These are phyloP conservation scores for Corythornis cristatus DNA, from an alignment of 2,113 vertebrate genomes.

Conservation along the genomic window DNA sequence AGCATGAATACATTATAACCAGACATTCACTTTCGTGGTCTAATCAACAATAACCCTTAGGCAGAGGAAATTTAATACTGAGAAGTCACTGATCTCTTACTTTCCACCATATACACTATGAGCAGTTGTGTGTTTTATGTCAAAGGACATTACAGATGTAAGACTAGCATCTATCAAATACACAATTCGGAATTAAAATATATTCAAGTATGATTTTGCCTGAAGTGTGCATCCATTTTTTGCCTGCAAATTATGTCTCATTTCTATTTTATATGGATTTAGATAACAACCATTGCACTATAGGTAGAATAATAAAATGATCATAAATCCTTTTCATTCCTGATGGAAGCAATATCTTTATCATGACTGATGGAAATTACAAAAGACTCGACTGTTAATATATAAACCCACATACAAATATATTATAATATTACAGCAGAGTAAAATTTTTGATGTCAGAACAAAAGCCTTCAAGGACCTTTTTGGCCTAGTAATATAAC, in stretches of 20 bases:
- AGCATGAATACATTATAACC: conserved; percentile 22
- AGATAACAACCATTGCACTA: neutral
- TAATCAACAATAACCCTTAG: conserved; percentile 59
- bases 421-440: neutral
- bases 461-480: neutral
- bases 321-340: neutral
- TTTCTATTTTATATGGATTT: conserved; percentile 11
- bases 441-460: conserved; percentile 2
- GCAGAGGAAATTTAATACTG: conserved; percentile 71
- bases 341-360: neutral
- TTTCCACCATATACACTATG: neutral
- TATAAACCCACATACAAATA: neutral
- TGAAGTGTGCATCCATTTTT: neutral
- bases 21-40: conserved; percentile 60
- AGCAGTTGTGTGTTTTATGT: neutral
- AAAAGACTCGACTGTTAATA: neutral
- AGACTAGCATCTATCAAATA: conserved; percentile 1
- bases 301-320: conserved; percentile 5
- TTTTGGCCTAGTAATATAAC: neutral
- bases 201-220: neutral
- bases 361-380: neutral
- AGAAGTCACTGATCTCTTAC: conserved; percentile 40
- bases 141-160: neutral
- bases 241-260: neutral
- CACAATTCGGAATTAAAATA: neutral